Evolutionary conservation across 2,888 invertebrate genomes (phyloP), one percentile per base, ranked within the genome.

Genomic region (Platycnemis pennipes): DNA sequence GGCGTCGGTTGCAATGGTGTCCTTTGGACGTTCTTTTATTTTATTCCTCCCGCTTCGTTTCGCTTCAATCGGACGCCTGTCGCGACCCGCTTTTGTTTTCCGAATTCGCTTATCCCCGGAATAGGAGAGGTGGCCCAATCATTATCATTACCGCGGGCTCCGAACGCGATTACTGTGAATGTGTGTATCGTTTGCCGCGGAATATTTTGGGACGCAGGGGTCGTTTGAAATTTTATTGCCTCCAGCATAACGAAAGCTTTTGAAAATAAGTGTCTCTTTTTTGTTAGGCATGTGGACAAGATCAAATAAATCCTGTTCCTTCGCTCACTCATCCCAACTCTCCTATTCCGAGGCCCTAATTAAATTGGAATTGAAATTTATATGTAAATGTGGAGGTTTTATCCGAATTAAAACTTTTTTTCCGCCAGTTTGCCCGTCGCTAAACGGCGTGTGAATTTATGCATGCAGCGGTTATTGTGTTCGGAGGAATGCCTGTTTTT

Each of bases 41-140:
- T 77, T 77, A 37, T 77, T 77, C 77, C n/a, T 77, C 63, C 26
- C 63, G 37, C 77, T 37, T 37, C 77, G 77, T 77, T 77, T 77
- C 37, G 37, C 77, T 77, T 13, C 31, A 16, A 22, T 37, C 77
- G 77, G 69, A 31, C 69, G 49, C 53, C 46, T 53, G 87, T 46
- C 49, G 46, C 53, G 31, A 53, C 53, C 49, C 88, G 53, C 49
- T 89, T 46, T 88, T 88, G 44, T 87, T 87, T 87, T 37, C 16
- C 49, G n/a, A n/a, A 53, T 77, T 77, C 42, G 88, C 45, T 49
- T 49, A 89, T 89, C 53, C 88, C 53, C 49, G 88, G 88, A 37
- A 5, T 37, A 53, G 11, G 37, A 77, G 77, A 77, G 77, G 77
- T 37, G 77, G 77, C n/a, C 37, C 77, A 77, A 77, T 77, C 77